Evolutionary conservation across 2,888 invertebrate species (phyloP), one percentile per base, ranked within the genome.

Genomic region (Artemia sp.): DNA sequence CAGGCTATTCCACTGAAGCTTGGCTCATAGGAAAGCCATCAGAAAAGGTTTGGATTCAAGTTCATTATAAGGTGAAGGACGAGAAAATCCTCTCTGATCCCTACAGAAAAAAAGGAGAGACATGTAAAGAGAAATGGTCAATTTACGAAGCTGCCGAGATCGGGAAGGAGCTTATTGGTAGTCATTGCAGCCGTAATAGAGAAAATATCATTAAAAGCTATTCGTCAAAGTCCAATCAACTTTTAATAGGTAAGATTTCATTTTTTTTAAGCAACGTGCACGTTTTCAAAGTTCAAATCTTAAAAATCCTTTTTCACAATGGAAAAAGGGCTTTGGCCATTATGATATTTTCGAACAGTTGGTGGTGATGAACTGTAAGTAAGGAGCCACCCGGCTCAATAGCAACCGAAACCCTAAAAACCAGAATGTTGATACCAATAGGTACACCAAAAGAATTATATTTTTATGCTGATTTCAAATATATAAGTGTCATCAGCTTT

Each of bases 141-240:
- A 58, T 58, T 58, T 58, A 58, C 24, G 64, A 58, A n/a, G 64
- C 24, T 10, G 64, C 64, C 14, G 64, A 58, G 24, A 58, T 58
- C 9, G 64, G 64, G 24, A 58, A 58, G 9, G 64, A 58, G 64
- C 64, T 58, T 58, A 58, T 58, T 58, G 64, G 14, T 19, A 58
- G 14, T 19, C 24, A 19, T 24, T 58, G 64, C 24, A 24, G 64
- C n/a, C 2, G 11, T 10, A 24, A 24, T 11, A n/a, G 11, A 8
- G 14, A 58, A 19, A 24, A 58, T 58, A 58, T n/a, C 64, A 24
- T 58, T 9, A 24, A 11, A n/a, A 58, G 64, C 24, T 58, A 58
- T 58, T 58, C 64, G 8, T 58, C 64, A 11, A 58, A 24, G 24
- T 58, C 64, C n/a, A 58, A 58, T 24, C 14, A 58, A 24, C 14